Evolutionary conservation across 1,140 invertebrate species (phyloP), one percentile per base, ranked within the genome.

Genomic region (Stenopsyche tienmushanensis): DNA sequence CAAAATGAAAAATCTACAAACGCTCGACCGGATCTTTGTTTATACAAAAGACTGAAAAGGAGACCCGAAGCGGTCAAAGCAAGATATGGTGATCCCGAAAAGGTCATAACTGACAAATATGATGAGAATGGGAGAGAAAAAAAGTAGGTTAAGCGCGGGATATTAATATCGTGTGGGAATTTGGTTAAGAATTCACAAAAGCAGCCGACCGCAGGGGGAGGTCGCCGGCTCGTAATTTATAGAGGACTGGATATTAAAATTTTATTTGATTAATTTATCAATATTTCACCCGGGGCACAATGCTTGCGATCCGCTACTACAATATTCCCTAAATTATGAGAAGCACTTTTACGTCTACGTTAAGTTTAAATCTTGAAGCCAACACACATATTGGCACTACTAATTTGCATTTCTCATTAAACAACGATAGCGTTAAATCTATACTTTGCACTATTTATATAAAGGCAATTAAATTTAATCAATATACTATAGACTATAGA

Each of bases 251-350:
- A 65, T 65, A 65, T 65, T 65, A 65, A 65, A 65, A 59, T 65
- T 65, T 65, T 52, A 65, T 65, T 65, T 65, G 64, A 65, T 65
- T 65, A 65, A 65, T 65, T 65, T 65, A 65, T 65, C 64, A 65
- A 60, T 59, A 65, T 59, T 59, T 65, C 26, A 64, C 41, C 20
- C 25, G 9, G 13, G 13, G 7, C 54, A 57, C 39, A 60, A 60
- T 29, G 44, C 21, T 15, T 44, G 5, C 44, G 3, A 15, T 20
- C 13, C 13, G 5, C 18, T 5, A 15, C 13, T 47, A 20, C 44
- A 13, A 47, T 15, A 47, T 20, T 17, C 44, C 3, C 44, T 8
- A 34, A 34, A 34, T 34, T 34, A 34, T 13, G 29, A 34, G 29
- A 5, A 13, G 5, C 29, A 13, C 29, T 13, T 34, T 34, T n/a